Percentiles rank a stretch among this genome's conserved stretches.
phyloP scores from a whole-genome alignment of 37 sponge, comb jelly and placozoan species.

The Axinella damicornis region DNA sequence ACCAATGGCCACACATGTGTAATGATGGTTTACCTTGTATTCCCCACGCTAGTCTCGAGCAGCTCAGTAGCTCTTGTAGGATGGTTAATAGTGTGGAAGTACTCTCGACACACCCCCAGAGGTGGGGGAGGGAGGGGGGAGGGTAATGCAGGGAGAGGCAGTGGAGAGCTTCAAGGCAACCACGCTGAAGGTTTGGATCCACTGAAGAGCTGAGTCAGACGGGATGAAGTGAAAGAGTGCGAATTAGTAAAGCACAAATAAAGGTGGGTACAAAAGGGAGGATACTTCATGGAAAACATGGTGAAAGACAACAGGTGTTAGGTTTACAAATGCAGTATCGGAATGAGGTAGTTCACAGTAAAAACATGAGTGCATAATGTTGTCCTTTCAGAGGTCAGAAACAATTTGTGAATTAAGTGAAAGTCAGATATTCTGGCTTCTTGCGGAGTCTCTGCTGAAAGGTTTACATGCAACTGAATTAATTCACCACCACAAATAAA shows the following conservation, averaged over 20 bases:
- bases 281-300: background rate
- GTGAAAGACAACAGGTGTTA: too few species aligned
- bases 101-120: slow-evolving; percentile 50
- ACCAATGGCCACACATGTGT: background rate
- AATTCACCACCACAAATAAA: too few species aligned
- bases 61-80: slow-evolving; percentile 17
- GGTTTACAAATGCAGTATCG: too few species aligned
- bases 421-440: too few species aligned
- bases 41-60: slow-evolving; percentile 43
- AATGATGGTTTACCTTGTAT: slow-evolving; percentile 27
- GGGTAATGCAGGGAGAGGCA: slow-evolving; percentile 49
- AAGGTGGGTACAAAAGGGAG: background rate
- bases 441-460: too few species aligned
- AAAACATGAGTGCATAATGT: too few species aligned
- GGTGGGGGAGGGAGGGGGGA: slow-evolving; percentile 48
- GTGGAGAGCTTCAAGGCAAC: slow-evolving; percentile 68
- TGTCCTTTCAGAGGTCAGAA: too few species aligned
- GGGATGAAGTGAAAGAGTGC: background rate
- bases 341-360: too few species aligned
- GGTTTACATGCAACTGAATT: too few species aligned
- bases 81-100: slow-evolving; percentile 20
- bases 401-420: too few species aligned
- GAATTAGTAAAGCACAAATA: background rate
- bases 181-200: slow-evolving; percentile 43
- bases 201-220: slow-evolving; percentile 44